These are phyloP conservation scores for Hypocryptadius cinnamomeus DNA, from an alignment of 2,113 vertebrate genomes.

Conservation along the genomic window DNA sequence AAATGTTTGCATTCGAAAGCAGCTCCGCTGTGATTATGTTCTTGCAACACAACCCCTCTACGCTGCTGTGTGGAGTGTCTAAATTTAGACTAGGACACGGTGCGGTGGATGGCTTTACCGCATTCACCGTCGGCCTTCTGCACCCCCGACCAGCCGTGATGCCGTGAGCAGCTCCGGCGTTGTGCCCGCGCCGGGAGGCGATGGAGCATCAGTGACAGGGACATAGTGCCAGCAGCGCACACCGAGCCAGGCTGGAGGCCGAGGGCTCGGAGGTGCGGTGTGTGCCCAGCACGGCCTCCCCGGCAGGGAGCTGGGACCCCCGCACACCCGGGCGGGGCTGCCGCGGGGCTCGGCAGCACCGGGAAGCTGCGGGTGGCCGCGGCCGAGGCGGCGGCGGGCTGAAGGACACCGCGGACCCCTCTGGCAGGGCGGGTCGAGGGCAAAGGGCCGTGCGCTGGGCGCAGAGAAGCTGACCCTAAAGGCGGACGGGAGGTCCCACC, in stretches of 20 bases:
- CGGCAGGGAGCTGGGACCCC: accelerated
- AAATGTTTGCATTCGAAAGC: neutral
- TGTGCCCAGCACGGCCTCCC: accelerated
- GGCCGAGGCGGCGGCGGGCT: accelerated
- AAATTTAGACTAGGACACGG: neutral
- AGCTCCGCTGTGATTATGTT: neutral
- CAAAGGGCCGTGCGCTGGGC: accelerated
- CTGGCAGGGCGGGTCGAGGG: accelerated
- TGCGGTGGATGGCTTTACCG: neutral
- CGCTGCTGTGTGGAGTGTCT: neutral
- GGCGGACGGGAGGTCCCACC: accelerated
- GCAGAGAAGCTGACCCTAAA: neutral
- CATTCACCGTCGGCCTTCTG: neutral
- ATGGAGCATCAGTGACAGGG: accelerated
- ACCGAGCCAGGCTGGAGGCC: accelerated
- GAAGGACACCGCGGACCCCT: accelerated
- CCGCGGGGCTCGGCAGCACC: neutral
- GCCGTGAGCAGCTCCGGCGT: accelerated
- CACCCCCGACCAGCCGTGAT: accelerated
- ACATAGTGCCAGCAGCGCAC: accelerated
- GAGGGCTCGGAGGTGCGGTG: accelerated
- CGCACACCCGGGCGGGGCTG: neutral
- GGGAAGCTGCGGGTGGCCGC: accelerated
- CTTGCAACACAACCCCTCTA: neutral
- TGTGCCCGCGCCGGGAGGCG: accelerated